Conservation (phyloP, 2,888 invertebrate genomes). For the Microchrysa polita region DNA sequence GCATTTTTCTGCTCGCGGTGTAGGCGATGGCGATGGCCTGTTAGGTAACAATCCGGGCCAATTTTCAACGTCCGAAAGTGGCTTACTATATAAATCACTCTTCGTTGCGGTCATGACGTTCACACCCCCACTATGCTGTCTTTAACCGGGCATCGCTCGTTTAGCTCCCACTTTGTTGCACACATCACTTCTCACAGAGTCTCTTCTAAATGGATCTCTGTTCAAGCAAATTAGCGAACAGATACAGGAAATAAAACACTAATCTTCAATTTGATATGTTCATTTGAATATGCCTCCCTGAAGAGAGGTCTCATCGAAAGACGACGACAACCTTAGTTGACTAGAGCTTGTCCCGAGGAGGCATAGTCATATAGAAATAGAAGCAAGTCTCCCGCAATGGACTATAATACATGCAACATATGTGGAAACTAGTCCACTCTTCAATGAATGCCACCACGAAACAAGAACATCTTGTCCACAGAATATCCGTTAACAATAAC, state of each 20-base stretch:
- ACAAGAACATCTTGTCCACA: not conserved
- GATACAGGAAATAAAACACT: constrained; percentile 42
- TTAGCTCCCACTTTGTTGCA: too few species aligned
- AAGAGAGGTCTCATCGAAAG: constrained; percentile 3
- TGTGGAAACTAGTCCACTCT: constrained; percentile 23
- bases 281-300: constrained; percentile 46
- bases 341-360: not conserved
- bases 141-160: too few species aligned
- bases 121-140: too few species aligned
- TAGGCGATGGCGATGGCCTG: too few species aligned
- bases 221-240: not conserved
- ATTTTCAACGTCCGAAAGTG: too few species aligned
- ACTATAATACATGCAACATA: not conserved
- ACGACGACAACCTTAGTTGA: too few species aligned
- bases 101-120: too few species aligned
- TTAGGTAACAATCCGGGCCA: too few species aligned
- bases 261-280: constrained; percentile 47
- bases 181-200: too few species aligned
- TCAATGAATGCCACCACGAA: not conserved
- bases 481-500: constrained; percentile 34
- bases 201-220: constrained; percentile 18
- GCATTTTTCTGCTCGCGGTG: too few species aligned
- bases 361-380: constrained; percentile 1
- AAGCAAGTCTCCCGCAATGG: not conserved
- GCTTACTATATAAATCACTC: too few species aligned